Base-by-base conservation (phyloP, 2,888 invertebrate species). In the Crossocerus cetratus region DNA sequence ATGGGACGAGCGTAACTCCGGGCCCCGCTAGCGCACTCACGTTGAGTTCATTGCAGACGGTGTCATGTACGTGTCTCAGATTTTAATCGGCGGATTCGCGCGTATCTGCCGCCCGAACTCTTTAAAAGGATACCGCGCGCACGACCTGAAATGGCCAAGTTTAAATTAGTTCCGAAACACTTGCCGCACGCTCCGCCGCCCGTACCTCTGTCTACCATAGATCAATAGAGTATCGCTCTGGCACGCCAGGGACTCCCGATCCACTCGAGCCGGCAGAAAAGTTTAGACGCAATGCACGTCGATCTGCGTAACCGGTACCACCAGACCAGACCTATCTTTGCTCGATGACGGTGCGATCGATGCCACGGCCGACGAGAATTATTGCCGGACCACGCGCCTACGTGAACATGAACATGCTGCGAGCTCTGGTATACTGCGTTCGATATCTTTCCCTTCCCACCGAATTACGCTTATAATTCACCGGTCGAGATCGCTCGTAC, bases 131-230 rank as follows among this genome's bases (percentile, higher is more conserved):
- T 76, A 80, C 78, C 80, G 78, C 74, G 77, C 53, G 62, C 16
- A 43, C 57, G 54, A 23, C 45, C 62, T 70, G 74, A 77, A 77
- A 74, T 78, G 79, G 72, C 83, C 77, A 86, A 87, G 86, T 88
- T 88, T 86, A 87, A 88, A 88, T 88, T 88, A 88, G 87, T 88
- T 88, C 81, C 84, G 82, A 84, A 88, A 87, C 87, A 86, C 86
- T 87, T 85, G 86, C 80, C 77, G 78, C 84, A 83, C 84, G 82
- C 82, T 77, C 71, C 77, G 74, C 74, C 73, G 78, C 32, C 5
- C 32, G 80, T 80, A 83, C 82, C 85, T 82, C 84, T 83, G 79
- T 81, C 78, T 77, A 67, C 72, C 75, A 68, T 71, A 81, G 83
- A 82, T 86, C 86, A 79, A 83, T 83, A 77, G 60, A 22, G 18